These are phyloP conservation scores for Graphium colonna DNA, from an alignment of 2,888 invertebrate genomes.

Conservation along the genomic window DNA sequence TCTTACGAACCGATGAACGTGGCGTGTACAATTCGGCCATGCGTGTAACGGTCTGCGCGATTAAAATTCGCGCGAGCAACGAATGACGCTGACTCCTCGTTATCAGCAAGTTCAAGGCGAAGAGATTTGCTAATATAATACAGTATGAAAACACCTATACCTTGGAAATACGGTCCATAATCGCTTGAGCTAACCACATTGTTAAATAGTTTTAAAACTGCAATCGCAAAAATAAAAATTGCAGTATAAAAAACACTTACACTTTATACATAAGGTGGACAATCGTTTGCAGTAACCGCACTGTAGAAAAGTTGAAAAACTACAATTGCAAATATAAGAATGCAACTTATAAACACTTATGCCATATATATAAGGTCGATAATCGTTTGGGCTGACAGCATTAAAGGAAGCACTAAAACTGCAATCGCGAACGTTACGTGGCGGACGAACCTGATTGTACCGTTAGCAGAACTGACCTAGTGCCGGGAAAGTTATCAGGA, in stretches of 20 bases:
- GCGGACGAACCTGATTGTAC: conserved; percentile 75
- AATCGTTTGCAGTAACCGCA: no score
- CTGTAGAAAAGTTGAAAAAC: no score
- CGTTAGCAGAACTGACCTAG: conserved; percentile 80
- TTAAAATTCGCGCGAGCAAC: conserved; percentile 21
- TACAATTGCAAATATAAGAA: no score
- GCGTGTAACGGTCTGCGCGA: conserved; percentile 17
- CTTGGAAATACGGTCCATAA: conserved; percentile 48
- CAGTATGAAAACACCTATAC: no score
- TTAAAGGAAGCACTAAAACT: no score
- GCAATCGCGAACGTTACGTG: conserved; percentile 72
- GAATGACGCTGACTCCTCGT: conserved; percentile 25
- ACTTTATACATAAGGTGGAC: no score
- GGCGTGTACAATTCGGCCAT: no score
- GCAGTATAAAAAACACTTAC: no score
- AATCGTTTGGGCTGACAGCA: no score
- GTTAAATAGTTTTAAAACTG: conserved; percentile 65
- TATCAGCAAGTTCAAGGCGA: conserved; percentile 58
- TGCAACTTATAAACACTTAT: no score
- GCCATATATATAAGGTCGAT: no score
- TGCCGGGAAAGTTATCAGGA: conserved; percentile 75
- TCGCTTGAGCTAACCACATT: conserved; percentile 36
- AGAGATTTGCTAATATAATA: conserved; percentile 20
- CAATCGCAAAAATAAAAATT: conserved; percentile 71
- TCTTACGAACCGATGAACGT: neutral